Evolutionary conservation across 2,888 invertebrate species (phyloP).

Genomic region (Ochropleura plecta): DNA sequence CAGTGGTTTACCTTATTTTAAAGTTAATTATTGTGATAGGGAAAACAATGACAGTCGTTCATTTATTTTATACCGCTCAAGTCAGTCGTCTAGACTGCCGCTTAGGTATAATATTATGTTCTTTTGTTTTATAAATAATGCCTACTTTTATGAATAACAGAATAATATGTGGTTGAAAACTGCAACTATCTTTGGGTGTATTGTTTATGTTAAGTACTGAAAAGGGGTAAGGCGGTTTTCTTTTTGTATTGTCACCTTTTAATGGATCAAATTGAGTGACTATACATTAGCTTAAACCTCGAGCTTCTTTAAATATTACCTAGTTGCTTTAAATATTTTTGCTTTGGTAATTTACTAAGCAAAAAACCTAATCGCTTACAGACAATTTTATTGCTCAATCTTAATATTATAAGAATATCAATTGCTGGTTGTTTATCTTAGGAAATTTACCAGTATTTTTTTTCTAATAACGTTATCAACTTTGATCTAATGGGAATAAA

Average conservation of each 20-base stretch:
- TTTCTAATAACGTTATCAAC: conserved; percentile 37
- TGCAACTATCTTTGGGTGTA: not conserved
- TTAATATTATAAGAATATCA: conserved; percentile 34
- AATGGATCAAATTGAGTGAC: not conserved
- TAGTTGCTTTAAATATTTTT: not conserved
- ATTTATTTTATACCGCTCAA: too few relatives aligned
- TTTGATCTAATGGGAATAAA: conserved; percentile 48
- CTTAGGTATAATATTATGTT: not conserved
- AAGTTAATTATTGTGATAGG: conserved; percentile 10
- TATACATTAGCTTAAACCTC: not conserved
- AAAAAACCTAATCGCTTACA: conserved; percentile 14
- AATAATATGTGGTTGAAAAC: not conserved
- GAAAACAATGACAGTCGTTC: conserved; percentile 6
- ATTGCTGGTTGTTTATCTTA: conserved; percentile 1
- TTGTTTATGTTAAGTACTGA: not conserved
- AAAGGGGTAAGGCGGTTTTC: not conserved
- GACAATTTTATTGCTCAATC: conserved; percentile 16
- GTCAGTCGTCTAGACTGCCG: not conserved
- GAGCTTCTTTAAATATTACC: too few relatives aligned
- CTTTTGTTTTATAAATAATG: not conserved
- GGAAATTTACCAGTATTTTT: conserved; percentile 55
- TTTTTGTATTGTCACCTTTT: not conserved
- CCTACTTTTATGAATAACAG: not conserved
- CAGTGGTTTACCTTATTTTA: conserved; percentile 39
- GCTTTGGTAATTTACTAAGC: not conserved